Evolutionary conservation across 2,113 vertebrate species (phyloP), one percentile per base, ranked within the genome.

Genomic region (Morone saxatilis): DNA sequence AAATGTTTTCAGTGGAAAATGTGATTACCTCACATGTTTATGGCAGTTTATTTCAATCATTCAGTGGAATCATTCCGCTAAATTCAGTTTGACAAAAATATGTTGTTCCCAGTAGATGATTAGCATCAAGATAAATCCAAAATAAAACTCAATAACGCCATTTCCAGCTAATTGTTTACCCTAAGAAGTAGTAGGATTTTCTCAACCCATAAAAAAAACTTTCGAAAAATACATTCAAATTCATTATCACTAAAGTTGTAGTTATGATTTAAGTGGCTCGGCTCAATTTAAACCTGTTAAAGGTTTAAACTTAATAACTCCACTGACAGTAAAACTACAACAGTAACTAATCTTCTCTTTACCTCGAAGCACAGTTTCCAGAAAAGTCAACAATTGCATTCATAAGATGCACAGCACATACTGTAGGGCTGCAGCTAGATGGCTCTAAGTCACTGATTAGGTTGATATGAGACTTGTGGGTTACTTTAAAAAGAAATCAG

Each of bases 1-100:
- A 41, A 36, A 60, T 63, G n/a, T 66, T 53, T 72, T 84, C 36
- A 53, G n/a, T 36, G 71, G 76, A 76, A 79, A 66, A 75, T 50
- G 36, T 57, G 65, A 61, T 79, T 41, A 56, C 10, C 45, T 57
- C 10, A 31, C 31, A 31, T 31, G 31, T 31, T 31, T 31, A 31
- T 31, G 31, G 31, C 31, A 31, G 12, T 51, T 76, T 77, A 59
- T 87, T 71, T 59, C 1, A 0, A 77, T 83, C 31, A 16, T 31
- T 69, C 50, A 59, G 19, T 20, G 9, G 25, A 80, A 76, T 76
- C 11, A 31, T 71, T 59, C 41, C 50, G 36, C 7, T 62, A 3
- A 5, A 81, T 11, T 22, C 65, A 54, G 81, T 81, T 62, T 47
- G 19, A 48, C 53, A 69, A 62, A 75, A 16, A 41, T 36, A 20